Conservation (phyloP, 2,113 vertebrate genomes). For the Turdus rufiventris region DNA sequence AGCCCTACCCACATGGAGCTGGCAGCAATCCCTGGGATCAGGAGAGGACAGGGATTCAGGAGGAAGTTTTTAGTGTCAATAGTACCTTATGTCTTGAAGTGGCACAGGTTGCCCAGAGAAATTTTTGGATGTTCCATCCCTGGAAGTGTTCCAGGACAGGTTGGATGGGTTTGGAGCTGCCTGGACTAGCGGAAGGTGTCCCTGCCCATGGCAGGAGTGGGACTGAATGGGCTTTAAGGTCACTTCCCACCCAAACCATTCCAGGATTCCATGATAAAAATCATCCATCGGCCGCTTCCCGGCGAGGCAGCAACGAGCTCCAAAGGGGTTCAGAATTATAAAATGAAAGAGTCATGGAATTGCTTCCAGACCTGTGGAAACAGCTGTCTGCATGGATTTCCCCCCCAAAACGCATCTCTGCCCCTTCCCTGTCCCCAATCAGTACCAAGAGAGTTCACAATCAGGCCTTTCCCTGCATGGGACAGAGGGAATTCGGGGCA, state of each 20-base stretch:
- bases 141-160: neutral
- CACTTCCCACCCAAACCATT: neutral
- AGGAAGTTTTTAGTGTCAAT: neutral
- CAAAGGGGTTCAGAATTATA: fast-evolving
- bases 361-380: neutral
- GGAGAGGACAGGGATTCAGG: neutral
- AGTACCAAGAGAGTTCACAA: neutral
- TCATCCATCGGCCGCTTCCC: neutral
- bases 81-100: neutral
- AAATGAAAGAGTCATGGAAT: neutral
- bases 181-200: neutral
- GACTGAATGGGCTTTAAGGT: neutral
- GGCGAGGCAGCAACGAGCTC: neutral
- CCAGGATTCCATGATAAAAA: neutral
- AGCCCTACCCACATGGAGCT: fast-evolving
- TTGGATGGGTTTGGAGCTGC: neutral
- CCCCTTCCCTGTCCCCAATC: neutral
- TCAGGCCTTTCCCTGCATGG: neutral
- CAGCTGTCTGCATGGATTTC: neutral
- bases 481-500: slow-evolving; percentile 6
- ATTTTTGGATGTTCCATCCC: neutral
- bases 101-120: neutral
- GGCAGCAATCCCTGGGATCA: neutral
- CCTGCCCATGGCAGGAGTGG: neutral
- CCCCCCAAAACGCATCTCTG: neutral